phyloP scores from a whole-genome alignment of 2,797 vertebrate genomes.

The Chaunax sp. region DNA sequence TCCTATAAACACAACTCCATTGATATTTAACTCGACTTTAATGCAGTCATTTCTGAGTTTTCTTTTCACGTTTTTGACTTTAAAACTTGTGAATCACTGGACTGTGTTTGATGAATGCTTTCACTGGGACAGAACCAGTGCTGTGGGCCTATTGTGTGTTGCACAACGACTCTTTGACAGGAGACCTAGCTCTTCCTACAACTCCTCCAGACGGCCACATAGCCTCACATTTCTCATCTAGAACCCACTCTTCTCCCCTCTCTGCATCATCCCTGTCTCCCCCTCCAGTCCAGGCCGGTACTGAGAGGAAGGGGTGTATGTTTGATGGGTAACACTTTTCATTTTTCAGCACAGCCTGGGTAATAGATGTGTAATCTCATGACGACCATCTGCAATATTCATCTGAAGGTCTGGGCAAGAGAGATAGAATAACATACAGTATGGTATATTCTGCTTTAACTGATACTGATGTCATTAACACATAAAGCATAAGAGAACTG shows the following conservation, averaged over 20 bases:
- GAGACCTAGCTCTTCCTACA: conserved; percentile 1
- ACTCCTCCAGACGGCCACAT: background rate
- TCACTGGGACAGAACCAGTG: background rate
- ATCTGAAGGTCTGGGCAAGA: conserved; percentile 45
- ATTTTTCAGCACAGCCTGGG: conserved; percentile 35
- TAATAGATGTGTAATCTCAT: conserved; percentile 56
- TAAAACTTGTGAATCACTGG: background rate
- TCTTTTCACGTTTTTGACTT: no score
- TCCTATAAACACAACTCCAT: no score
- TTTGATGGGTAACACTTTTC: conserved; percentile 42
- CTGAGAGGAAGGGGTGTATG: conserved; percentile 36
- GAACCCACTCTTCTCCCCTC: background rate
- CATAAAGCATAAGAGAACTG: background rate
- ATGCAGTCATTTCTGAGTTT: no score
- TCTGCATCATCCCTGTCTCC: background rate
- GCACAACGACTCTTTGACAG: conserved; percentile 6
- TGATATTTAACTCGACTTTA: no score
- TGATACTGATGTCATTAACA: background rate
- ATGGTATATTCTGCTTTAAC: conserved; percentile 1
- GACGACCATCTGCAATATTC: conserved; percentile 50
- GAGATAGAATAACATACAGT: background rate
- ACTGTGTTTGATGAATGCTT: background rate
- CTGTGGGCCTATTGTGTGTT: background rate
- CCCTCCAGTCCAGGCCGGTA: conserved; percentile 14
- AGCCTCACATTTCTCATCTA: background rate